Evolutionary conservation across 2,888 invertebrate species (phyloP), one percentile per base, ranked within the genome.

Genomic region (Imbricaverruca yamaguchii): DNA sequence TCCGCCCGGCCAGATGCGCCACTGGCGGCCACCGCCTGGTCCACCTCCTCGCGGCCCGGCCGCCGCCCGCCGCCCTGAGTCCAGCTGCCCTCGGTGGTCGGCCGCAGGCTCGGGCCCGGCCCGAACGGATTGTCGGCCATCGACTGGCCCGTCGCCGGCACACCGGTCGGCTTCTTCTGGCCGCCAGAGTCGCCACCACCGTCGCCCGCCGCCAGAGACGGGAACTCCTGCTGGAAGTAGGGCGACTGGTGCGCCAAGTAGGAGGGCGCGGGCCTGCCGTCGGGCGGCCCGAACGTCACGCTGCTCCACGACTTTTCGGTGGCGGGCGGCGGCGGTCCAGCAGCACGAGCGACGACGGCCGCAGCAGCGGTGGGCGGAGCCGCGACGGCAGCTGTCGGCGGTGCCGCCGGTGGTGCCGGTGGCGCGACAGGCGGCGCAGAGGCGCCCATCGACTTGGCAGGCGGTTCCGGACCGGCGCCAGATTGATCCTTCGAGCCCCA

Each of bases 321-420:
- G 23, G 57, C 15, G 23, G 79, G 23, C 79, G 56, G 57, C 57
- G 57, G 10, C 11, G n/a, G 10, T 67, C n/a, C 57, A 25, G 15
- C 57, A 13, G 23, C 57, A 21, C 79, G 55, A 56, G 77, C 79
- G 55, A 12, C 79, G 23, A 57, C 79, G 79, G 57, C 57, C 23
- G 56, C 57, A 15, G 79, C 79, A 55, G 74, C 74, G 74, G 53
- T 55, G 74, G 53, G 7, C 21, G 80, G 63, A 0, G 65, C 63
- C 9, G 10, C 67, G 8, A 8, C 9, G 82, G 83, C 86, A 89
- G 88, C 90, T 88, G 81, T 89, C 85, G 84, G 89, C 88, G 39
- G 88, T 88, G 61, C 89, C 88, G 86, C 92, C 92, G 85, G 92
- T 92, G 59, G 92, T 90, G 81, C 90, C 90, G 56, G 91, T 89